phyloP scores from a whole-genome alignment of 2,797 vertebrate species.

The Hippocampus kuda region DNA sequence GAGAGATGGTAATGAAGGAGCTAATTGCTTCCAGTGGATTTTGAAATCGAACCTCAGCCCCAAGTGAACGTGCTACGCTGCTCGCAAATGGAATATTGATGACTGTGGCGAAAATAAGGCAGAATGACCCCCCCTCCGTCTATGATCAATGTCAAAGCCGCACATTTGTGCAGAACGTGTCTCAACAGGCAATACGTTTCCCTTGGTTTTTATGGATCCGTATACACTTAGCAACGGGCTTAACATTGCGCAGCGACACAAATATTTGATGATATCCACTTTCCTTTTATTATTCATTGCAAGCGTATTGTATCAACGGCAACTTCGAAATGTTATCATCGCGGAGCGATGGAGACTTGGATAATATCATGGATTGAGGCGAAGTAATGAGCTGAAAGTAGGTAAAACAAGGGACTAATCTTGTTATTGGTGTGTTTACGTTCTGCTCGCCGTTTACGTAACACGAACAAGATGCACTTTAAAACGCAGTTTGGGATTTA shows the following conservation, averaged over 20 bases:
- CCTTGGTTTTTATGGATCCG: constrained; percentile 50
- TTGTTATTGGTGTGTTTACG: not conserved
- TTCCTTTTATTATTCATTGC: constrained; percentile 54
- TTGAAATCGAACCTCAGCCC: constrained; percentile 61
- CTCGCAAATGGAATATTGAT: constrained; percentile 64
- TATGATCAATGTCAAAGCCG: constrained; percentile 60
- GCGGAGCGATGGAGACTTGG: constrained; percentile 11
- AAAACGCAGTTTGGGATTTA: not conserved
- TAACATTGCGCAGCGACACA: constrained; percentile 57
- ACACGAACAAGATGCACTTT: not conserved
- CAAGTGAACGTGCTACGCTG: constrained; percentile 28
- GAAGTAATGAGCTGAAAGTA: not conserved
- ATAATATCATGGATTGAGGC: not conserved
- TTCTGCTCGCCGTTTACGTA: not conserved
- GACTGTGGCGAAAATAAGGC: constrained; percentile 52
- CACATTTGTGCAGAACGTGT: constrained; percentile 54
- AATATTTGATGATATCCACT: constrained; percentile 57
- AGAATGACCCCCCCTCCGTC: constrained; percentile 47
- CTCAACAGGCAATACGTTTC: constrained; percentile 58
- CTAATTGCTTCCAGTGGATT: constrained; percentile 71
- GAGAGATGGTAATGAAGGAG: constrained; percentile 63
- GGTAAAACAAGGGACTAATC: not conserved
- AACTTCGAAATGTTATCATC: constrained; percentile 36
- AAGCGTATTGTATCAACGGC: constrained; percentile 28
- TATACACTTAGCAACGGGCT: constrained; percentile 52